Evolutionary conservation across 2,888 invertebrate genomes (phyloP), one percentile per base, ranked within the genome.

Genomic region (Agrochola litura): DNA sequence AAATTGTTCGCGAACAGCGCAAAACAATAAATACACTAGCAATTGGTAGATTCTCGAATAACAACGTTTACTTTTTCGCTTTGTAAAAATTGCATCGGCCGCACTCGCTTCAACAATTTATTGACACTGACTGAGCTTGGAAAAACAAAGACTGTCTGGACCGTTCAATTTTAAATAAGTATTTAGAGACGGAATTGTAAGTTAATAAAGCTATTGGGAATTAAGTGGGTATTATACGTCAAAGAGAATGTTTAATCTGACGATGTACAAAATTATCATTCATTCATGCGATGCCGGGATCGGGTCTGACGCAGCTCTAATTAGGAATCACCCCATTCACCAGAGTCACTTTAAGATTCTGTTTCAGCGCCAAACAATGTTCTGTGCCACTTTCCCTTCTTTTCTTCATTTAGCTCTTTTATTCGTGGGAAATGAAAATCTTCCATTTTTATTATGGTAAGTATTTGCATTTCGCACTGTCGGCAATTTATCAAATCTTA

Each of bases 11-110:
- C 83, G 75, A 86, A 86, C 81, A 86, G 83, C 63, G 66, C 79
- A 85, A 88, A 84, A 88, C 80, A 89, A 90, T 83, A 91, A 89
- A 91, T 83, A 87, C 78, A 76, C 80, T 85, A 82, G 85, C 84
- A 79, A 87, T 89, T 86, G 85, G 88, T 85, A 72, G 85, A 88
- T 83, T 83, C 85, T 82, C 82, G 82, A 85, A 89, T 88, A 90
- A 89, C 89, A 87, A 89, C 82, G 87, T 89, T 86, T 80, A 77
- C 85, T 87, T 88, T 86, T 89, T 89, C 86, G 86, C 89, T 90
- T 91, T 89, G 85, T 86, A 88, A 90, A 92, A 91, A 90, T 88
- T 91, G 90, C 90, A 90, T 81, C 86, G 86, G 79, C 85, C 85
- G 89, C 88, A 74, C 87, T 89, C 88, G 89, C 89, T 83, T 67